phyloP scores from a whole-genome alignment of 2,888 invertebrate genomes.

The Mongoloraphidia duomilia region DNA sequence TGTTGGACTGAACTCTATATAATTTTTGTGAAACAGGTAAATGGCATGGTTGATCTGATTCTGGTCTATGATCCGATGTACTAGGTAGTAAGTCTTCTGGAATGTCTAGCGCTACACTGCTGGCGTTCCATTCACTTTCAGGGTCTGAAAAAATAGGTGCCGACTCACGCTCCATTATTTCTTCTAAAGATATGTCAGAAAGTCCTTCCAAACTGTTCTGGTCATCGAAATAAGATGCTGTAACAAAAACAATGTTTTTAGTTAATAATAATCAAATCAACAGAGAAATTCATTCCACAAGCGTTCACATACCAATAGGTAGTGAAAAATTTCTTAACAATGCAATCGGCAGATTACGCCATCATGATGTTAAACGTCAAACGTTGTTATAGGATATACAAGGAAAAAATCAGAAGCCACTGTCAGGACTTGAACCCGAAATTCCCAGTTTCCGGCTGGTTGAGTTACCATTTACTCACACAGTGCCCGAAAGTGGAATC shows the following conservation, averaged over 20 bases:
- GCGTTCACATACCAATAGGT: no score
- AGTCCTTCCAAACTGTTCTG: constrained; percentile 26
- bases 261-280: background rate
- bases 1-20: background rate
- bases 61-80: constrained; percentile 36
- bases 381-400: no score
- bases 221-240: constrained; percentile 7
- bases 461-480: no score
- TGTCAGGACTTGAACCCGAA: no score
- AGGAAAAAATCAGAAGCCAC: no score
- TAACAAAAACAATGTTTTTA: background rate
- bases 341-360: no score
- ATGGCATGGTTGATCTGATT: constrained; percentile 35
- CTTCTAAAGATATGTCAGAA: constrained; percentile 37
- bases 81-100: constrained; percentile 24
- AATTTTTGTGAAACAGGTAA: background rate
- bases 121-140: constrained; percentile 50
- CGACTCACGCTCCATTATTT: constrained; percentile 35
- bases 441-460: no score
- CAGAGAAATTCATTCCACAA: no score
- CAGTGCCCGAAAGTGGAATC: no score
- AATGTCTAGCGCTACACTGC: constrained; percentile 22
- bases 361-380: no score
- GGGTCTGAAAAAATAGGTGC: constrained; percentile 52
- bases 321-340: no score